These are phyloP conservation scores for Saccostrea cuccullata DNA, from an alignment of 1,140 invertebrate genomes.

Conservation along the genomic window DNA sequence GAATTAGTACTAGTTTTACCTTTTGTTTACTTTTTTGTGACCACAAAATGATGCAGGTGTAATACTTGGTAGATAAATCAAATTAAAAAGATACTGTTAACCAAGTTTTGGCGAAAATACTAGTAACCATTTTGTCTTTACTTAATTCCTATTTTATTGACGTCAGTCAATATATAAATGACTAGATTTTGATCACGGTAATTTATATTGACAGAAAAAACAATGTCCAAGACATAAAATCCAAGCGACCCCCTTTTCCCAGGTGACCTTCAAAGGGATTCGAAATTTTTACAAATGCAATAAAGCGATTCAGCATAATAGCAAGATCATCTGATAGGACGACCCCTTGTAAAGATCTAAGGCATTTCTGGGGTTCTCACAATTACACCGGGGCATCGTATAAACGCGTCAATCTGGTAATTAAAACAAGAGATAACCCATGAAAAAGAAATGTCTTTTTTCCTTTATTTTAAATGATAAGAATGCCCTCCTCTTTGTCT, in stretches of 20 bases:
- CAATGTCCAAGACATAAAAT: neutral
- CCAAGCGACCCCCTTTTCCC: neutral
- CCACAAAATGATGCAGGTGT: neutral
- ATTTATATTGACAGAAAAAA: neutral
- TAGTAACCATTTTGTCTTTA: neutral
- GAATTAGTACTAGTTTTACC: neutral
- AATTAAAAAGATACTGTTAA: neutral
- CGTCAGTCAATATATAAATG: neutral
- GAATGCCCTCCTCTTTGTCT: constrained; percentile 4
- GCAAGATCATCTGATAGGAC: neutral
- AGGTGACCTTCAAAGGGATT: constrained; percentile 25
- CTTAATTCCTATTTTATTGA: neutral
- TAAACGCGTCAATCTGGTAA: neutral
- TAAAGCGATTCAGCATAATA: neutral
- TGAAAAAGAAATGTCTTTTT: constrained; percentile 24
- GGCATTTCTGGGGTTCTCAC: neutral
- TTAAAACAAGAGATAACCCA: neutral
- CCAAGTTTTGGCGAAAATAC: neutral
- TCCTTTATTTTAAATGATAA: neutral
- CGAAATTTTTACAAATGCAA: constrained; percentile 3
- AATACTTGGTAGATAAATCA: neutral
- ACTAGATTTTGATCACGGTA: neutral
- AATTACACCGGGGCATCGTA: neutral
- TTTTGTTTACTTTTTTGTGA: neutral
- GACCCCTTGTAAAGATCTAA: constrained; percentile 8